These are phyloP conservation scores for Spisula subtruncata DNA, from an alignment of 2,888 invertebrate species.

Conservation along the genomic window DNA sequence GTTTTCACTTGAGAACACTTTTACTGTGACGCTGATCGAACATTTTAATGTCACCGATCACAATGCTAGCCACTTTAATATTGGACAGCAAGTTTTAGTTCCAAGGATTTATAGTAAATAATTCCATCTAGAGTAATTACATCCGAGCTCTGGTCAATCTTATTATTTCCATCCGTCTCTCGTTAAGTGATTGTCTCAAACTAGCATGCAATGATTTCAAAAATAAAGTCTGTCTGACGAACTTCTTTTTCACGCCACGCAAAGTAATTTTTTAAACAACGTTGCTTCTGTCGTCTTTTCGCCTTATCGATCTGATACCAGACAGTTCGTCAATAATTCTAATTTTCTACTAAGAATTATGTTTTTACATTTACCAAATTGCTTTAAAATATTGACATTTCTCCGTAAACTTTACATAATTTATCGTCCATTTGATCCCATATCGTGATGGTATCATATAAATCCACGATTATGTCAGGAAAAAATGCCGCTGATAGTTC, in stretches of 20 bases:
- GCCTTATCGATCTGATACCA: neutral
- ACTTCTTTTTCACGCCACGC: neutral
- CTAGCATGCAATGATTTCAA: neutral
- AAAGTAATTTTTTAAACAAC: neutral
- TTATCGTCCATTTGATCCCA: neutral
- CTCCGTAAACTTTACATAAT: slow-evolving; percentile 4
- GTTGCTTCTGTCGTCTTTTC: neutral
- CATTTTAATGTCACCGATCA: neutral
- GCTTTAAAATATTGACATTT: neutral
- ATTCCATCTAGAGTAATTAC: neutral
- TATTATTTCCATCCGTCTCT: neutral
- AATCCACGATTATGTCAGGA: neutral
- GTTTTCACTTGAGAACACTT: neutral
- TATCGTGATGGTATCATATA: neutral
- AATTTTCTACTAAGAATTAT: neutral
- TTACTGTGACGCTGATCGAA: neutral
- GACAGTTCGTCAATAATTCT: neutral
- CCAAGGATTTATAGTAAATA: neutral
- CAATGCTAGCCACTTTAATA: neutral
- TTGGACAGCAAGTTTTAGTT: neutral
- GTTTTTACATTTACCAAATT: neutral
- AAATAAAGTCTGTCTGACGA: neutral
- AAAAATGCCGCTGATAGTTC: neutral
- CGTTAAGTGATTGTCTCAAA: neutral
- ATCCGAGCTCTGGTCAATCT: neutral